phyloP scores from a whole-genome alignment of 1,140 invertebrate genomes.

The Psix sp. region DNA sequence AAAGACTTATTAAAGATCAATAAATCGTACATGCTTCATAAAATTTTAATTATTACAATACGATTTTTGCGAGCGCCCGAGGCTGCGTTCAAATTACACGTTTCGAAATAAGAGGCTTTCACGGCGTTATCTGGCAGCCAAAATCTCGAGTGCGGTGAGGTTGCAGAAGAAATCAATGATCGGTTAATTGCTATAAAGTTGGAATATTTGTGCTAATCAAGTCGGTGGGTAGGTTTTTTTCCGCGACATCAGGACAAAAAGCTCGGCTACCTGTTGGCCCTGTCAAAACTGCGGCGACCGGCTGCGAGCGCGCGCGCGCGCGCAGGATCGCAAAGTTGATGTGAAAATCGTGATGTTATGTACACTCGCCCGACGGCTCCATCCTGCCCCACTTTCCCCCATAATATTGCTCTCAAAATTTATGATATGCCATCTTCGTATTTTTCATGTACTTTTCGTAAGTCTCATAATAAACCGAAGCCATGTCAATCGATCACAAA shows the following conservation, averaged over 20 bases:
- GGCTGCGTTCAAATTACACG: no score
- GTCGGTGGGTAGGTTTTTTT: no score
- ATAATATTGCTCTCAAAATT: slow-evolving; percentile 49
- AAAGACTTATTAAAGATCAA: slow-evolving; percentile 24
- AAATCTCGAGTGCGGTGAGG: no score
- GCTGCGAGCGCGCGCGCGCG: slow-evolving; percentile 8
- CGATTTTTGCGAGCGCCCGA: slow-evolving; percentile 34
- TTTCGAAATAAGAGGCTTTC: no score
- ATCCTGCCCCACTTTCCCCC: slow-evolving; percentile 50
- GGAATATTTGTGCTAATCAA: no score
- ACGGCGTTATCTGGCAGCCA: no score
- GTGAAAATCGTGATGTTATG: slow-evolving; percentile 55
- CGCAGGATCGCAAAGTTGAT: slow-evolving; percentile 39
- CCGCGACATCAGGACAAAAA: no score
- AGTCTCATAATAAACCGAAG: no score
- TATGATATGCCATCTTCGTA: slow-evolving; percentile 43
- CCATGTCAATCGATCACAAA: slow-evolving; percentile 21
- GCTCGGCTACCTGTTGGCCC: no score
- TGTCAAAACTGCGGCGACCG: no score
- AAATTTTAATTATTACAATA: slow-evolving; percentile 37
- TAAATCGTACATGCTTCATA: slow-evolving; percentile 10
- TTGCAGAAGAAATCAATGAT: no score
- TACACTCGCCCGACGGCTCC: slow-evolving; percentile 37
- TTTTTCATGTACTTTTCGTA: slow-evolving; percentile 43
- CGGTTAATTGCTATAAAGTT: no score